Evolutionary conservation across 1,140 invertebrate genomes (phyloP).

Genomic region (Coelopa frigida): DNA sequence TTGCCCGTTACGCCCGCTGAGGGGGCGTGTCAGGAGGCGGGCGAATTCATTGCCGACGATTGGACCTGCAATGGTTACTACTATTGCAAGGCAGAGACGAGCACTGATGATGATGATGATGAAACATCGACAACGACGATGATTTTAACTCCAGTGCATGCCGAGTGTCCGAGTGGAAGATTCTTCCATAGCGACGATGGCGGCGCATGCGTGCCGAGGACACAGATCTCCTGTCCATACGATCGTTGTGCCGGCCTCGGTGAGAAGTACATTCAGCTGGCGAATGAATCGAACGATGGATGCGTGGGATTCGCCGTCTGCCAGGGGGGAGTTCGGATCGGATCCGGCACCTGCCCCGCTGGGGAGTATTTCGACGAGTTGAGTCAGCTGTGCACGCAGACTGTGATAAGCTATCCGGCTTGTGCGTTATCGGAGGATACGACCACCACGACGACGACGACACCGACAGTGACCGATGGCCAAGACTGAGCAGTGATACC

Average conservation of each 20-base stretch:
- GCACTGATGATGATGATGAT: no score
- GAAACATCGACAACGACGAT: no score
- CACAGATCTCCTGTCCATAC: constrained; percentile 21
- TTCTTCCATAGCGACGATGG: constrained; percentile 24
- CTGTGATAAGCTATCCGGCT: constrained; percentile 25
- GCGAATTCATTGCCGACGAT: constrained; percentile 27
- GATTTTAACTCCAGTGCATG: no score
- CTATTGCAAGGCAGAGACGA: constrained; percentile 24
- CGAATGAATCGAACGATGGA: constrained; percentile 28
- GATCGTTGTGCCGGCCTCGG: constrained; percentile 34
- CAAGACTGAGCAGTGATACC: no score
- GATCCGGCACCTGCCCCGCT: constrained; percentile 22
- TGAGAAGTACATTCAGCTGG: constrained; percentile 24
- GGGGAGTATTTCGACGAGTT: constrained; percentile 33
- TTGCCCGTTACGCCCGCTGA: constrained; percentile 12
- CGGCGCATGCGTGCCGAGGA: constrained; percentile 28
- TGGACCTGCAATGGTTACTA: constrained; percentile 32
- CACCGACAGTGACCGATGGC: no score
- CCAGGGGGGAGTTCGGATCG: constrained; percentile 29
- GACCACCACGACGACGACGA: neutral
- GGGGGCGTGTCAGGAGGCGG: constrained; percentile 18
- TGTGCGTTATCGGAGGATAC: constrained; percentile 13
- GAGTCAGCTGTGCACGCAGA: constrained; percentile 25
- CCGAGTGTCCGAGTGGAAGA: constrained; percentile 21
- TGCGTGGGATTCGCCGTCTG: constrained; percentile 29